Conservation (phyloP, 64 coral and sea anemone genomes). For the Stichodactyla helianthus region DNA sequence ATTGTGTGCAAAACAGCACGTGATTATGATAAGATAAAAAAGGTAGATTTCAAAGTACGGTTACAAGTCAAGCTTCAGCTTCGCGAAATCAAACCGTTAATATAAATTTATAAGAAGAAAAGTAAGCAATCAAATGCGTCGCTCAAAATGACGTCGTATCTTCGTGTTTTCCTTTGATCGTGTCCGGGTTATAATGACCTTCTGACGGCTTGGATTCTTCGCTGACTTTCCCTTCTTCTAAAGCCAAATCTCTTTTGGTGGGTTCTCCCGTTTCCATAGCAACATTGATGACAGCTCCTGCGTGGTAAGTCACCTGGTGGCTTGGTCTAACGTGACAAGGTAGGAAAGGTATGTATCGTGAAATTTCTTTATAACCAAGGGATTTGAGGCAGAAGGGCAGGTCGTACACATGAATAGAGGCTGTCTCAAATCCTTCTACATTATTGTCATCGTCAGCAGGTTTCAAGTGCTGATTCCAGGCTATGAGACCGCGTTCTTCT, state of each 20-base stretch:
- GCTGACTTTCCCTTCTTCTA: background rate
- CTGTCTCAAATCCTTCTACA: constrained; percentile 20
- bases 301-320: background rate
- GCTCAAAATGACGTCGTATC: background rate
- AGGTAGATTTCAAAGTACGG: no score
- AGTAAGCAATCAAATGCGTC: no score
- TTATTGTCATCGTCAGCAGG: background rate
- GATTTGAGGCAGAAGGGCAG: constrained; percentile 44
- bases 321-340: constrained; percentile 10
- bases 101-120: no score
- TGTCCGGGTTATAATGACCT: background rate
- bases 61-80: no score
- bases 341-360: constrained; percentile 66
- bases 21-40: no score
- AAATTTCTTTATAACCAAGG: constrained; percentile 7
- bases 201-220: background rate
- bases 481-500: background rate
- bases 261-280: background rate
- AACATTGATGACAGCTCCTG: background rate
- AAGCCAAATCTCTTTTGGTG: background rate
- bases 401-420: constrained; percentile 61
- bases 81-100: no score
- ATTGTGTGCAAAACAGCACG: no score
- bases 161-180: background rate
- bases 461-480: background rate